Conservation (phyloP, 2,888 invertebrate species). For the Ptychoptera contaminata region DNA sequence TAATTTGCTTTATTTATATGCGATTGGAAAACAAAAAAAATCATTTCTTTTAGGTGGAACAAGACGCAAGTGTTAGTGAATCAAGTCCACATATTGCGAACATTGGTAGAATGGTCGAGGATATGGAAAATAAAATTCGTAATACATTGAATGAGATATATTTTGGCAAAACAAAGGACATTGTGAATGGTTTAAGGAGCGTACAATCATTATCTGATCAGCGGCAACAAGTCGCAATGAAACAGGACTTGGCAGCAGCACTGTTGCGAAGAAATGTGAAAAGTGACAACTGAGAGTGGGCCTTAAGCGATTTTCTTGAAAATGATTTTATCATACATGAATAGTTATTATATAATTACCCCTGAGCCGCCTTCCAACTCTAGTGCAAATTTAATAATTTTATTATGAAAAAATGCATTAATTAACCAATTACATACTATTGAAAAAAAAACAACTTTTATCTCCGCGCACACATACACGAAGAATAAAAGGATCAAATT, state of each 20-base stretch:
- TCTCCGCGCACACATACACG: too few species aligned
- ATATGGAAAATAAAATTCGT: constrained; percentile 99
- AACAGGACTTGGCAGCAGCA: constrained; percentile 72
- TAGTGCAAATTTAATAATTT: too few species aligned
- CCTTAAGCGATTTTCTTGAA: background rate
- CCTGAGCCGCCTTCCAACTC: too few species aligned
- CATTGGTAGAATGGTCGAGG: constrained; percentile 97
- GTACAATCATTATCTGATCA: constrained; percentile 75
- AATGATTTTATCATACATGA: too few species aligned
- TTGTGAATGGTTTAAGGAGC: constrained; percentile 80
- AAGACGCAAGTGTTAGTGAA: constrained; percentile 80
- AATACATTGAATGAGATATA: constrained; percentile 97
- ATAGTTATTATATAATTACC: too few species aligned
- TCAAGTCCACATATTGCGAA: constrained; percentile 95
- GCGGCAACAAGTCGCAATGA: constrained; percentile 66
- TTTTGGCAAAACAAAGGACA: constrained; percentile 97
- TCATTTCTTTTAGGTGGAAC: constrained; percentile 53
- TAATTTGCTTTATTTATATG: constrained; percentile 3
- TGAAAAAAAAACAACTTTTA: too few species aligned
- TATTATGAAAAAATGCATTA: too few species aligned
- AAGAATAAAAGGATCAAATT: too few species aligned
- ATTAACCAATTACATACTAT: too few species aligned
- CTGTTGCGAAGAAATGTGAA: constrained; percentile 69
- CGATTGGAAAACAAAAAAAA: background rate
- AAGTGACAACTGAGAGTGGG: constrained; percentile 8